A percentile compares a stretch with the other conserved stretches of the same genome.
These are phyloP conservation scores for Hypomecis punctinalis DNA, from an alignment of 2,888 invertebrate species.

Conservation along the genomic window DNA sequence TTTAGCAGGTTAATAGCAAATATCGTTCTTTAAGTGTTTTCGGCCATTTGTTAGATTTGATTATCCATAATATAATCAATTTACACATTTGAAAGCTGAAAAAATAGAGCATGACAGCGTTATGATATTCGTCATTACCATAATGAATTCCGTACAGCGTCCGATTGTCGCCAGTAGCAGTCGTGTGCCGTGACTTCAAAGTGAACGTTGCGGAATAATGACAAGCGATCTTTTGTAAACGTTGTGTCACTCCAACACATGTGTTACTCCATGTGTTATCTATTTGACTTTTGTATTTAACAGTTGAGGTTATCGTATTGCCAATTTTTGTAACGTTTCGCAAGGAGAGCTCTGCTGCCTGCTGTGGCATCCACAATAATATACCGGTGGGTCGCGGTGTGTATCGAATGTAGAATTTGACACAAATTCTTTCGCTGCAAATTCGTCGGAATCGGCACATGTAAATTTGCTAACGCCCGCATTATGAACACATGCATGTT, in stretches of 20 bases:
- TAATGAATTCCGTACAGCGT: slow-evolving; percentile 43
- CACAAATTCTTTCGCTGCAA: slow-evolving; percentile 38
- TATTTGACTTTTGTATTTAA: slow-evolving; percentile 36
- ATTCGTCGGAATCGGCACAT: slow-evolving; percentile 32
- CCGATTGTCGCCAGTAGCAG: slow-evolving; percentile 39
- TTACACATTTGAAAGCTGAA: slow-evolving; percentile 25
- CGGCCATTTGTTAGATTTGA: slow-evolving; percentile 25
- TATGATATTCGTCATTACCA: slow-evolving; percentile 30
- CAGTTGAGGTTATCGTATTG: slow-evolving; percentile 29
- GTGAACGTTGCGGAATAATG: slow-evolving; percentile 46
- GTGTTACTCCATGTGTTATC: slow-evolving; percentile 42
- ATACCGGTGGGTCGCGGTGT: slow-evolving; percentile 26
- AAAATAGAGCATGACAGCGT: slow-evolving; percentile 38
- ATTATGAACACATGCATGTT: slow-evolving; percentile 26
- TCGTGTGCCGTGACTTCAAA: slow-evolving; percentile 48
- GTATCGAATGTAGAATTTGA: slow-evolving; percentile 38
- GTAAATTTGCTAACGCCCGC: slow-evolving; percentile 40
- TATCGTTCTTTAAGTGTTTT: slow-evolving; percentile 9
- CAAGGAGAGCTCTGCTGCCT: slow-evolving; percentile 18
- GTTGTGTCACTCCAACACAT: slow-evolving; percentile 35
- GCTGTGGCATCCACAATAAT: slow-evolving; percentile 5
- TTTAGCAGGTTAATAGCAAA: slow-evolving; percentile 8
- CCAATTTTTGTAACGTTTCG: slow-evolving; percentile 26
- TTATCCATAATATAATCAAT: slow-evolving; percentile 28
- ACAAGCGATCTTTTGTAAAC: slow-evolving; percentile 41